A percentile compares a stretch with the other conserved stretches of the same genome.
Evolutionary conservation across 2,888 invertebrate species (phyloP).

Genomic region (Macropis europaea): DNA sequence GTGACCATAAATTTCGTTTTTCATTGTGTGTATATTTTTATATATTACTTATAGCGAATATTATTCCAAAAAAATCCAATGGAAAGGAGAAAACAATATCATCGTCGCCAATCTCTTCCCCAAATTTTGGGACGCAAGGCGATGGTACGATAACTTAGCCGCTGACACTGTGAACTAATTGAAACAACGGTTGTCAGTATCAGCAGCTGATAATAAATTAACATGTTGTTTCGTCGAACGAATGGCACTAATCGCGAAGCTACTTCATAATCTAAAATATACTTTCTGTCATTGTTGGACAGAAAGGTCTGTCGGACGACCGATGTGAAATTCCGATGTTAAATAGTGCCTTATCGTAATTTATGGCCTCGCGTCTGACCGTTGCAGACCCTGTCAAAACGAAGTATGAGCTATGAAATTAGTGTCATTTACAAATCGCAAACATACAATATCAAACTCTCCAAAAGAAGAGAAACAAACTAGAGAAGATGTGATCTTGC

Average conservation of each 20-base stretch:
- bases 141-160: constrained; percentile 24
- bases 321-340: constrained; percentile 31
- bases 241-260: constrained; percentile 54
- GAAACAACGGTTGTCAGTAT: background rate
- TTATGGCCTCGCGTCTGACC: constrained; percentile 42
- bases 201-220: constrained; percentile 13
- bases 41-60: constrained; percentile 23
- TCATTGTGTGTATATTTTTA: constrained; percentile 24
- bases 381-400: constrained; percentile 27
- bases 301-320: constrained; percentile 26
- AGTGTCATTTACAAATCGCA: constrained; percentile 16
- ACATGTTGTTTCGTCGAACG: constrained; percentile 17
- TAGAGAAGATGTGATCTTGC: background rate
- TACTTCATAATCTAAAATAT: constrained; percentile 38
- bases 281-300: constrained; percentile 14
- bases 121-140: constrained; percentile 9
- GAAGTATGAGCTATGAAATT: constrained; percentile 30
- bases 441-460: constrained; percentile 9
- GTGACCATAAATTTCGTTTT: constrained; percentile 52
- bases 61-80: constrained; percentile 14
- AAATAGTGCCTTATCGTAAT: constrained; percentile 56
- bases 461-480: background rate
- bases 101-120: constrained; percentile 16
- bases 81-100: background rate
- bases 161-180: background rate